Conservation (phyloP, 2,888 invertebrate species). For the Amphipyra tragopoginis region DNA sequence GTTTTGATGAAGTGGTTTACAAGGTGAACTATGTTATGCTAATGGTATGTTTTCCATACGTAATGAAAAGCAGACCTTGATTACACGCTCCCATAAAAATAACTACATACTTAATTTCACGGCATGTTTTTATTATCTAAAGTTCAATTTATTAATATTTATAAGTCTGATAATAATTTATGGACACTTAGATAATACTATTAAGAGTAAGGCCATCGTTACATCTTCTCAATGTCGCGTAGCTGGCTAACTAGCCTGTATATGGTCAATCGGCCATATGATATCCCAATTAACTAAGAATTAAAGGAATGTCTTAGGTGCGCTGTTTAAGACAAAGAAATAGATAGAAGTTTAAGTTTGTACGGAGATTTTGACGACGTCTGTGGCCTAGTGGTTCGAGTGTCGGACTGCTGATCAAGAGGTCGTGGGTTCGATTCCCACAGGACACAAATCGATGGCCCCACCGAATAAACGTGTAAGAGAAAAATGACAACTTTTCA, state of each 20-base stretch:
- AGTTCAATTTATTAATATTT: constrained; percentile 39
- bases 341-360: constrained; percentile 3
- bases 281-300: constrained; percentile 15
- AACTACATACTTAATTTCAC: constrained; percentile 13
- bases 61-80: constrained; percentile 13
- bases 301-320: background rate
- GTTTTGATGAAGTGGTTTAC: background rate
- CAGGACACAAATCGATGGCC: no score
- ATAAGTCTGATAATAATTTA: constrained; percentile 26
- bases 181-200: constrained; percentile 18
- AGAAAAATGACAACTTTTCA: no score
- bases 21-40: background rate
- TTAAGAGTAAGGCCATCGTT: constrained; percentile 32
- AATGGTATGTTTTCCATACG: background rate
- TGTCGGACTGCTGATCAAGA: no score
- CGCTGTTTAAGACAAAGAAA: background rate
- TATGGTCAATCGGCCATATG: constrained; percentile 9
- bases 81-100: background rate
- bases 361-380: background rate
- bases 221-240: constrained; percentile 45
- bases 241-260: constrained; percentile 10
- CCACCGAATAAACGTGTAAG: no score
- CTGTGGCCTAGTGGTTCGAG: no score
- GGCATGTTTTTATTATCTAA: constrained; percentile 22
- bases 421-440: no score